phyloP scores from a whole-genome alignment of 92 coral and sea anemone genomes.

The Porites cylindrica region DNA sequence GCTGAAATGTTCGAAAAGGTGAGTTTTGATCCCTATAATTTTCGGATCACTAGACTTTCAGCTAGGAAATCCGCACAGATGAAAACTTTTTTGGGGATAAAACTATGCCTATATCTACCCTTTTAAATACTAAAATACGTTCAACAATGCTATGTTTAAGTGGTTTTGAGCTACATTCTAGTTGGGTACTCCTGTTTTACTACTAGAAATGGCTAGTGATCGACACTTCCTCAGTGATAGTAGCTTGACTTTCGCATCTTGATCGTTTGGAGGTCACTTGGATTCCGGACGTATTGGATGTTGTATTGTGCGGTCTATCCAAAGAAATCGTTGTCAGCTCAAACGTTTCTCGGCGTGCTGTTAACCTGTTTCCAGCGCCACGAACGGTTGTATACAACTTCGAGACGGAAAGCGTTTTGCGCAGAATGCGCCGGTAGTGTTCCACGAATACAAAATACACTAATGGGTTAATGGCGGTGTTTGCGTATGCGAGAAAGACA shows the following conservation, averaged over 20 bases:
- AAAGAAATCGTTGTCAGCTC: conserved; percentile 20
- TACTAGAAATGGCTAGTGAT: too few relatives aligned
- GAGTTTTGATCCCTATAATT: too few relatives aligned
- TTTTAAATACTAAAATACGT: too few relatives aligned
- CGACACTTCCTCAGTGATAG: conserved; percentile 12
- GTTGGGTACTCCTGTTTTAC: too few relatives aligned
- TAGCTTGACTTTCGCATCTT: conserved; percentile 5
- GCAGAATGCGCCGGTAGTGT: conserved; percentile 33
- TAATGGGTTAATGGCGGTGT: conserved; percentile 45
- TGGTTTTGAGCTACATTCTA: too few relatives aligned
- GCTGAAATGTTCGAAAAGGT: too few relatives aligned
- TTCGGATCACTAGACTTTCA: too few relatives aligned
- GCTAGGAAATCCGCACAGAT: too few relatives aligned
- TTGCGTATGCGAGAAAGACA: conserved; percentile 13
- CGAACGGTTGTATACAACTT: not conserved
- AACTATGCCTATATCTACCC: too few relatives aligned
- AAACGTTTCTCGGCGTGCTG: conserved; percentile 28
- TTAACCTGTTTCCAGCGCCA: conserved; percentile 9
- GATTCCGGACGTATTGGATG: not conserved
- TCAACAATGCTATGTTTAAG: too few relatives aligned
- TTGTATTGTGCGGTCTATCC: not conserved
- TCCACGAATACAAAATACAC: conserved; percentile 50
- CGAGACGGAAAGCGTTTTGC: not conserved
- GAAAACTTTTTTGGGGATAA: too few relatives aligned
- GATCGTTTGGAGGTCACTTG: conserved; percentile 1